Base-by-base conservation (phyloP, 2,888 invertebrate species). In the Synanthedon formicaeformis region DNA sequence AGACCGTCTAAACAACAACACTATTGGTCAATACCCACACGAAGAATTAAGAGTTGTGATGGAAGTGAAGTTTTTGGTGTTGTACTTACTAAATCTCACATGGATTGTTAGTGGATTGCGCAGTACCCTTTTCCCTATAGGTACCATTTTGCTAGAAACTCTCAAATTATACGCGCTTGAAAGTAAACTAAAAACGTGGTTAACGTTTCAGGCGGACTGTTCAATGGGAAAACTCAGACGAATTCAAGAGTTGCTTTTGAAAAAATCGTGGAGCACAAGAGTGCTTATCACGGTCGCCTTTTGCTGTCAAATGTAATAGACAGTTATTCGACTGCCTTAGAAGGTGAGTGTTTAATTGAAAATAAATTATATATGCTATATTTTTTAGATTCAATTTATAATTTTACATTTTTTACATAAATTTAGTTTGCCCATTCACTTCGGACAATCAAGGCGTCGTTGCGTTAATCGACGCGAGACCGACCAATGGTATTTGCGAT, bases 171-270 rank as follows among this genome's bases (percentile, higher is more conserved):
- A 2, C 34, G 10, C 34, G 34, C 34, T 10, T 34, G 6, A 10
- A 34, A 34, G 2, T 6, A 8, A 34, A 34, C 34, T 34, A 34
- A 34, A 34, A 34, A 34, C 34, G 34, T 34, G 34, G 34, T 34
- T 34, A 34, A 34, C 11, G 5, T 50, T 81, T 57, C 70, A 78
- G 89, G 90, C 52, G 88, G 88, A 50, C 74, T 90, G 52, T 90
- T 91, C 45, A 82, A 78, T 57, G 58, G 66, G 13, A 56, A 72
- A 58, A 74, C 72, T n/a, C 57, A 67, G 55, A 55, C 57, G 13
- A 71, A 58, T 51, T 78, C 84, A 13, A 58, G 64, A 54, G 56
- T 64, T 56, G 77, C 72, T 18, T 85, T 76, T 56, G 65, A 75
- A 52, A 73, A 71, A 13, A 73, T 77, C 50, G 65, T 72, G 51